A percentile compares a stretch with the other conserved stretches of the same genome.
phyloP scores from a whole-genome alignment of 2,797 vertebrate species.

The Anableps anableps region DNA sequence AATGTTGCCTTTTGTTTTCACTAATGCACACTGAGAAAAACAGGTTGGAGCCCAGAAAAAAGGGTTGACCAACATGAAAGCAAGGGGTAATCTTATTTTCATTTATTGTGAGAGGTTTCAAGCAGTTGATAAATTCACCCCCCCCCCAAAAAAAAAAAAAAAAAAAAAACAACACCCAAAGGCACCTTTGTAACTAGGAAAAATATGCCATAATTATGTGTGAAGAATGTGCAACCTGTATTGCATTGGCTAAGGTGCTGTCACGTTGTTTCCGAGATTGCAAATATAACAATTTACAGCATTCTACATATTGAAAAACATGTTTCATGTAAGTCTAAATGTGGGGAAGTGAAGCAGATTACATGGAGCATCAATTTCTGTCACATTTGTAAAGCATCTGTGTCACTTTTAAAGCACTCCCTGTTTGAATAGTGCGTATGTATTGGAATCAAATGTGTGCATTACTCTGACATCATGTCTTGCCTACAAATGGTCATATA shows the following conservation, averaged over 20 bases:
- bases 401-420: not conserved
- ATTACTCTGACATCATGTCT: not conserved
- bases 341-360: not conserved
- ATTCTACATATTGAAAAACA: not conserved
- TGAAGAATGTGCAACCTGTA: not conserved
- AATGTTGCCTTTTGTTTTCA: constrained; percentile 70
- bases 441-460: not conserved
- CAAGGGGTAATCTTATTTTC: constrained; percentile 56
- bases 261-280: not conserved
- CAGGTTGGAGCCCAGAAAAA: constrained; percentile 43
- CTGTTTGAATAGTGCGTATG: not conserved
- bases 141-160: too few species aligned
- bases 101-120: constrained; percentile 59
- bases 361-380: not conserved
- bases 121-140: constrained; percentile 23
- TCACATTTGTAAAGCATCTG: not conserved
- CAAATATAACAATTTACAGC: not conserved
- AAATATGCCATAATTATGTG: not conserved
- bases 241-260: not conserved
- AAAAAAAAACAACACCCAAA: not conserved
- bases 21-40: constrained; percentile 30
- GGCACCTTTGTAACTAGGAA: not conserved
- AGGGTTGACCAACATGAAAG: constrained; percentile 48
- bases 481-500: not conserved
- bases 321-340: too few species aligned